Evolutionary conservation across 2,113 vertebrate genomes (phyloP).

Genomic region (Perca fluviatilis): DNA sequence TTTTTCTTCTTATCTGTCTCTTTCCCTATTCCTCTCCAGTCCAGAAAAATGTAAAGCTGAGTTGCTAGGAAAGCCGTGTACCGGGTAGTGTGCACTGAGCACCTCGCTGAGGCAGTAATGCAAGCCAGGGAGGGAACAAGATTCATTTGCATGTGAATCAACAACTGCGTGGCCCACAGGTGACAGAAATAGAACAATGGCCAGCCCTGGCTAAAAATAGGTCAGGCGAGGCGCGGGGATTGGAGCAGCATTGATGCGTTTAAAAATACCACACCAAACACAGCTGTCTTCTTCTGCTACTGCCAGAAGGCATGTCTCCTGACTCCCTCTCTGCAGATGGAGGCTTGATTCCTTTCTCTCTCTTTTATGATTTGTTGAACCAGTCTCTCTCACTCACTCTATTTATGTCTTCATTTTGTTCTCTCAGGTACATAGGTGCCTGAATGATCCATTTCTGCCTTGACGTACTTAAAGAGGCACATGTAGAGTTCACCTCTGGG

Average conservation of each 20-base stretch:
- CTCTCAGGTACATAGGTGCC: constrained; percentile 61
- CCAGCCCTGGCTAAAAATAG: constrained; percentile 99
- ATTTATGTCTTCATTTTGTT: constrained; percentile 69
- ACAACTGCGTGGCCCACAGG: constrained; percentile 96
- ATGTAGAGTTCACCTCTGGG: constrained; percentile 26
- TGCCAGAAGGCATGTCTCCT: constrained; percentile 86
- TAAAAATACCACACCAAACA: constrained; percentile 99
- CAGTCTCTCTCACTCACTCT: constrained; percentile 59
- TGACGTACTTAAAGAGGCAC: constrained; percentile 34
- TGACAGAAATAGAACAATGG: constrained; percentile 99
- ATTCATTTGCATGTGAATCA: constrained; percentile 99
- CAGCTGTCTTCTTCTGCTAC: constrained; percentile 96
- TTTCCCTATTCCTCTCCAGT: constrained; percentile 20
- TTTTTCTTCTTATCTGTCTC: constrained; percentile 56
- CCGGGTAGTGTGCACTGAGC: constrained; percentile 66
- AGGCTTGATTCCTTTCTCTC: constrained; percentile 65
- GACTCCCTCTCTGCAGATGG: constrained; percentile 81
- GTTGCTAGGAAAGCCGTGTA: constrained; percentile 78
- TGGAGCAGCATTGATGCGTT: constrained; percentile 99
- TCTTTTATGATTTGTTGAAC: constrained; percentile 62
- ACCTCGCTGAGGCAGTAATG: constrained; percentile 65
- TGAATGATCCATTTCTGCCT: constrained; percentile 37
- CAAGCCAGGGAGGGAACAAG: constrained; percentile 76
- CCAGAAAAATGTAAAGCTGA: constrained; percentile 54
- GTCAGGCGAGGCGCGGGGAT: constrained; percentile 97